A percentile compares a stretch with the other conserved stretches of the same genome.
Evolutionary conservation across 2,113 vertebrate genomes (phyloP).

Genomic region (Syngnathus scovelli): DNA sequence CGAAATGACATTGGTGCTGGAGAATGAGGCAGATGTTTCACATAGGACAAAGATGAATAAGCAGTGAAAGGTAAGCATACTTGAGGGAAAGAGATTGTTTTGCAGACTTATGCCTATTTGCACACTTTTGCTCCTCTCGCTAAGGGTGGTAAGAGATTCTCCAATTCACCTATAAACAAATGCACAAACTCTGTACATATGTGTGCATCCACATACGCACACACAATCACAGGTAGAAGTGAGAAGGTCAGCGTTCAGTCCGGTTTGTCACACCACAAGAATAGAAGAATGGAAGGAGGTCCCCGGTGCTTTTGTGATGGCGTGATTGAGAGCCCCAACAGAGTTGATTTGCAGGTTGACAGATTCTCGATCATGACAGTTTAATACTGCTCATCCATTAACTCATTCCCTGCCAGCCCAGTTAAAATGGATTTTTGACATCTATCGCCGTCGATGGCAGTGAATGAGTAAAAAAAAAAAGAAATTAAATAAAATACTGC

Average conservation of each 20-base stretch:
- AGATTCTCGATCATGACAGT: constrained; percentile 27
- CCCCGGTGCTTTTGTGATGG: constrained; percentile 33
- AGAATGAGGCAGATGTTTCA: constrained; percentile 15
- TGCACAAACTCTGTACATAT: too few relatives aligned
- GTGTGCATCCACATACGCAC: constrained; percentile 1
- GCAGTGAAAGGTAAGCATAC: constrained; percentile 2
- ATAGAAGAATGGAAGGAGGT: constrained; percentile 27
- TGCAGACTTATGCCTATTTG: constrained; percentile 3
- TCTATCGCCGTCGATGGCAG: too few relatives aligned
- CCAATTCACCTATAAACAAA: neutral
- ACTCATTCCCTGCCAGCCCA: too few relatives aligned
- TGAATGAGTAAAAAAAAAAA: too few relatives aligned
- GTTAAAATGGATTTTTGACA: too few relatives aligned
- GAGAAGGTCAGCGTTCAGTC: constrained; percentile 42
- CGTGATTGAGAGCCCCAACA: constrained; percentile 38
- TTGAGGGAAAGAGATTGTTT: constrained; percentile 16
- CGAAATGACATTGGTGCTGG: neutral
- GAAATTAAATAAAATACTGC: neutral
- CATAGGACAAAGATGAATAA: constrained; percentile 24
- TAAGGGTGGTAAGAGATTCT: neutral
- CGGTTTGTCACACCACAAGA: constrained; percentile 36
- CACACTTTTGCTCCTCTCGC: neutral
- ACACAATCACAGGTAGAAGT: constrained; percentile 17
- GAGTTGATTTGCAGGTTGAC: constrained; percentile 22
- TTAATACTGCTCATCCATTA: neutral